A percentile compares a stretch with the other conserved stretches of the same genome.
These are phyloP conservation scores for Oxygymnocypris stewartii DNA, from an alignment of 2,113 vertebrate genomes.

Conservation along the genomic window DNA sequence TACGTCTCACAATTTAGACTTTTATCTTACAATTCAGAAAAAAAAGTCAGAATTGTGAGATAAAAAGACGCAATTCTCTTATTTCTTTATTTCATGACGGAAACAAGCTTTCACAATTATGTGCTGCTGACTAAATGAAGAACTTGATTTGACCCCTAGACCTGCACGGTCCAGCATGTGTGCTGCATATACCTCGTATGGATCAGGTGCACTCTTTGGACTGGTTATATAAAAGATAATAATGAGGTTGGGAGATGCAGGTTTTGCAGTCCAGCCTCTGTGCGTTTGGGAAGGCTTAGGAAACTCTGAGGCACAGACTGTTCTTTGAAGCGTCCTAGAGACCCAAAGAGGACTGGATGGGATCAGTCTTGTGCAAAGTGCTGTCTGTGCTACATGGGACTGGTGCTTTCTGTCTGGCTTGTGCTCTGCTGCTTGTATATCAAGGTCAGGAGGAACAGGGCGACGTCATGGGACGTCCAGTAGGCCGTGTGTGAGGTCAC, in stretches of 20 bases:
- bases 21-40: no score
- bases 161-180: slow-evolving; percentile 45
- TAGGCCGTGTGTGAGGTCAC: slow-evolving; percentile 98
- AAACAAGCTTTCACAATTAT: slow-evolving; percentile 4
- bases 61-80: neutral
- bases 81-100: neutral
- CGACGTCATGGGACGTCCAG: slow-evolving; percentile 95
- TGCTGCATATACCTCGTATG: neutral
- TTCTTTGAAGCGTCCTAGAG: neutral
- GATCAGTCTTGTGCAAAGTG: no score
- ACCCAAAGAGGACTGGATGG: neutral
- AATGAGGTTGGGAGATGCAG: no score
- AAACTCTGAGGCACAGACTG: neutral
- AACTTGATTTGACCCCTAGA: slow-evolving; percentile 49
- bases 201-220: slow-evolving; percentile 1
- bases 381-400: slow-evolving; percentile 66
- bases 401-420: no score
- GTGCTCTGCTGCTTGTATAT: slow-evolving; percentile 88
- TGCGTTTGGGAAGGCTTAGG: neutral
- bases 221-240: neutral
- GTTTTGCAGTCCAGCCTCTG: slow-evolving; percentile 9
- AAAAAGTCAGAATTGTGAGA: neutral
- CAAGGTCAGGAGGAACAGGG: slow-evolving; percentile 95
- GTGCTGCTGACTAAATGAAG: slow-evolving; percentile 52
- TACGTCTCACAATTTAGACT: no score